Conservation (phyloP, 2,888 invertebrate species). For the Melipona beecheii region DNA sequence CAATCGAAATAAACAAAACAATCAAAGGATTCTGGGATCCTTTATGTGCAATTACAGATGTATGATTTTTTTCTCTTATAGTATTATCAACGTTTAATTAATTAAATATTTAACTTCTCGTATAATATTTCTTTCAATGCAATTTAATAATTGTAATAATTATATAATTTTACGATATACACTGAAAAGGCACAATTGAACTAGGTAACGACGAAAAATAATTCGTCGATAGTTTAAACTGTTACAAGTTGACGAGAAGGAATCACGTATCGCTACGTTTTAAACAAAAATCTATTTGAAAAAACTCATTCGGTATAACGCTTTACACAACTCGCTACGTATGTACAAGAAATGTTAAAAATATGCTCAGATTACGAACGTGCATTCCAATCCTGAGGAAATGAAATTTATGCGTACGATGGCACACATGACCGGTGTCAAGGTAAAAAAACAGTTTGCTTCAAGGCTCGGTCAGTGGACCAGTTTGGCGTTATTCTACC, state of each 20-base stretch:
- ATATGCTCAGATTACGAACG: neutral
- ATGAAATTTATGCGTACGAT: neutral
- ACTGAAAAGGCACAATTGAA: too few species aligned
- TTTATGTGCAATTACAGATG: too few species aligned
- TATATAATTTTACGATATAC: too few species aligned
- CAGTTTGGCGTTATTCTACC: slow-evolving; percentile 7
- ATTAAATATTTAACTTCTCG: too few species aligned
- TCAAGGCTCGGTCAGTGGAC: neutral
- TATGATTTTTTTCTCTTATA: too few species aligned
- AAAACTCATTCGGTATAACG: neutral
- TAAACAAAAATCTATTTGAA: neutral
- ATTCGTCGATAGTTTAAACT: too few species aligned
- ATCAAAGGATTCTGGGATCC: too few species aligned
- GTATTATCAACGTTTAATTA: too few species aligned
- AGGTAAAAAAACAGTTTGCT: neutral
- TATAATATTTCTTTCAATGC: too few species aligned
- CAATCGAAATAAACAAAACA: neutral
- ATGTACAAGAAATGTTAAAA: neutral
- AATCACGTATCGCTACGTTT: neutral
- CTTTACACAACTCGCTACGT: neutral
- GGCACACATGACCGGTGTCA: neutral
- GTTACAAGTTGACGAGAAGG: too few species aligned
- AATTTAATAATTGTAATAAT: too few species aligned
- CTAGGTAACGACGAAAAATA: too few species aligned
- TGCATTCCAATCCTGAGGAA: neutral